Evolutionary conservation across 2,797 vertebrate genomes (phyloP).

Genomic region (Esox masquinongy): DNA sequence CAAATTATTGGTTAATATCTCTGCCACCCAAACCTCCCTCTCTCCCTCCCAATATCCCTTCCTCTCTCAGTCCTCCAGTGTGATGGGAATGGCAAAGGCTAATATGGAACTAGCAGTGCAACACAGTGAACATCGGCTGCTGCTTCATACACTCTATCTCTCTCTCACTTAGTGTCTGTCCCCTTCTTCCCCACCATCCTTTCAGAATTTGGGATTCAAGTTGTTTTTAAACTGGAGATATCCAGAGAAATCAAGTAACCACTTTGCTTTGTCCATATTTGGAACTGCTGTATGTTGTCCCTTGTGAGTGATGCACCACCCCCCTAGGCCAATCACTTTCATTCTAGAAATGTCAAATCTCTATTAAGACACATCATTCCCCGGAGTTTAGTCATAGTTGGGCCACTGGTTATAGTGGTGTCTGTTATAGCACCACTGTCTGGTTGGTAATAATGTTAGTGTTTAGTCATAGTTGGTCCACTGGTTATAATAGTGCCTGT

Average conservation of each 20-base stretch:
- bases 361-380: too few species aligned
- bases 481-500: too few species aligned
- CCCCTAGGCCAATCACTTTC: too few species aligned
- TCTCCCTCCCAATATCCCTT: neutral
- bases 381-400: too few species aligned
- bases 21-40: neutral
- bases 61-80: neutral
- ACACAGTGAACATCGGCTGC: neutral
- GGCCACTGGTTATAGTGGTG: too few species aligned
- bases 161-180: neutral
- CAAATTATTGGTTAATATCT: conserved; percentile 25
- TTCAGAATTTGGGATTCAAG: neutral
- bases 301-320: too few species aligned
- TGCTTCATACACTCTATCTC: neutral
- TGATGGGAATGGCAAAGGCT: conserved; percentile 3
- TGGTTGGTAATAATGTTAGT: too few species aligned
- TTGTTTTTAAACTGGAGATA: conserved; percentile 34
- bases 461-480: too few species aligned
- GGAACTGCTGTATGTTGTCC: conserved; percentile 30
- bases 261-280: conserved; percentile 38
- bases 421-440: too few species aligned
- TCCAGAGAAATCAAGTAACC: conserved; percentile 14
- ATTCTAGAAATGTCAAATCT: too few species aligned
- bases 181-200: neutral
- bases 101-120: neutral